Base-by-base conservation (phyloP, 2,113 vertebrate genomes). In the Tragelaphus imberbis region DNA sequence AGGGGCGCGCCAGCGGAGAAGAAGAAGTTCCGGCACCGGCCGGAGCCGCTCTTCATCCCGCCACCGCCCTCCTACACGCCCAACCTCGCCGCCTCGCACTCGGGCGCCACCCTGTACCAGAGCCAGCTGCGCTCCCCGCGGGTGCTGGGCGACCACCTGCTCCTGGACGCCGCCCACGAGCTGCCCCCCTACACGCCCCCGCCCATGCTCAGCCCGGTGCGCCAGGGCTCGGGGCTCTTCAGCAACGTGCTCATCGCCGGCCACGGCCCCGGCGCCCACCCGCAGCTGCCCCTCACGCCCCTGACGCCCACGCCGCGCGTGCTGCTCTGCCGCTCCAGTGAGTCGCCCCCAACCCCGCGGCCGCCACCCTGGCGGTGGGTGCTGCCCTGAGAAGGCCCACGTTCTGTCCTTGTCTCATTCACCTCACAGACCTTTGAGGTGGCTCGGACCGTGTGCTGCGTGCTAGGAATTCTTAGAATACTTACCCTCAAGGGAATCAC, bases 161-260 rank as follows among this genome's bases (percentile, higher is more conserved):
- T 98, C 36, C 98, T 99, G 33, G 99, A 99, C 91, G 93, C 98
- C 16, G 87, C 96, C 0, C 99, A 98, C 0, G 99, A 99, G 94
- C 98, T 98, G 3, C 98, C 98, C 13, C 99, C 99, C 25, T 99
- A 99, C 98, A 99, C 99, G 47, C 99, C 99, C 0, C 99, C 99
- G 0, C 99, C 99, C 0, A 99, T 99, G 99, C 99, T 99, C 30
- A 99, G 99, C 63, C 99, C 99, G 0, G 98, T 99, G 87, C 99
- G 99, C n/a, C 99, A 99, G 9, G 99, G 99, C 0, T 99, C 99
- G 0, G 99, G 99, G 47, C 99, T 99, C 95, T 99, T 99, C 98
- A 99, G 98, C 98, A 99, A 98, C 5, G 99, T 99, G 28, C 98
- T 99, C 94, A 93, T 93, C 84, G 98, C 98, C 0, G 98, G 98